A percentile compares a stretch with the other conserved stretches of the same genome.
These are phyloP conservation scores for Labeo rohita DNA, from an alignment of 2,113 vertebrate genomes.

Conservation along the genomic window DNA sequence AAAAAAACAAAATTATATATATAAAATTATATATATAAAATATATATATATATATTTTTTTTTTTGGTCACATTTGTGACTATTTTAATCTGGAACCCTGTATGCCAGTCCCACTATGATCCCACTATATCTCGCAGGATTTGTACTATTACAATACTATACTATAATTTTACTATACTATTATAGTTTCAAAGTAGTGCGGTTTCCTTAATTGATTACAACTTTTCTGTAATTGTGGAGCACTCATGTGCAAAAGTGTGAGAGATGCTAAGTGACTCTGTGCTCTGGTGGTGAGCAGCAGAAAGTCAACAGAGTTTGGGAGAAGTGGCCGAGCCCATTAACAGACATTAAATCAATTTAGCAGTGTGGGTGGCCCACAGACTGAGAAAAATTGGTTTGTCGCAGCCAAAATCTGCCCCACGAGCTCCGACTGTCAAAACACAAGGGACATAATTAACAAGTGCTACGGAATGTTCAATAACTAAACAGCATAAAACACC, in stretches of 20 bases:
- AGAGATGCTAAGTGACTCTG: not conserved
- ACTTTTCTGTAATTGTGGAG: not conserved
- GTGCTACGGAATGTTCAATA: conserved; percentile 3
- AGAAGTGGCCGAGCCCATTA: not conserved
- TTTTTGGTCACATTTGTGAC: too few species aligned
- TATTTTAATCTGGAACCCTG: too few species aligned
- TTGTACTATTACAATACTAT: too few species aligned
- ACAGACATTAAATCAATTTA: conserved; percentile 16
- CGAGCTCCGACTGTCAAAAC: not conserved
- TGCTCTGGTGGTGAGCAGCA: not conserved
- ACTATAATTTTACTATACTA: too few species aligned
- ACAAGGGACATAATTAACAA: conserved; percentile 18
- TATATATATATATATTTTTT: too few species aligned
- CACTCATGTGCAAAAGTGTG: not conserved
- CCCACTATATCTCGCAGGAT: too few species aligned
- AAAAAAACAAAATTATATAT: not conserved
- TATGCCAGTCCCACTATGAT: too few species aligned
- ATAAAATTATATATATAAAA: too few species aligned
- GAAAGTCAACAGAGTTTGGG: not conserved
- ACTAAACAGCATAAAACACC: not conserved
- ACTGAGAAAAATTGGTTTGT: not conserved
- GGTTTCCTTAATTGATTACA: not conserved
- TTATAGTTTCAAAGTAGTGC: not conserved
- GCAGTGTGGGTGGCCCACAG: not conserved
- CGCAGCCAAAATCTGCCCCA: conserved; percentile 1